phyloP scores from a whole-genome alignment of 1,140 invertebrate species.

The Dendrolimus kikuchii region DNA sequence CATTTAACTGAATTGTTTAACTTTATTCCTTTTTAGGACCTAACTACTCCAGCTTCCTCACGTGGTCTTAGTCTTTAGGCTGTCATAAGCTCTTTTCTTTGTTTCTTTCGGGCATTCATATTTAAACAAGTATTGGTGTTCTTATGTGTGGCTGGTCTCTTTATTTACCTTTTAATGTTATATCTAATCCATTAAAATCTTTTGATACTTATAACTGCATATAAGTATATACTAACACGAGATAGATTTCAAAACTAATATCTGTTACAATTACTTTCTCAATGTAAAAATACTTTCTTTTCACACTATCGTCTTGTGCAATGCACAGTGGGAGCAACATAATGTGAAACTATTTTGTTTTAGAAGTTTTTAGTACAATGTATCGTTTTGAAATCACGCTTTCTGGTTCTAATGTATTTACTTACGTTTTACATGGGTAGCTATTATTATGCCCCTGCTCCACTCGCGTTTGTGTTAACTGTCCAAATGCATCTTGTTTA shows the following conservation, averaged over 20 bases:
- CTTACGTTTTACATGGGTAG: too few species aligned
- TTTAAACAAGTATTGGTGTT: not conserved
- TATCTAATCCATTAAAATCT: not conserved
- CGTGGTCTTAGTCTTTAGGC: too few species aligned
- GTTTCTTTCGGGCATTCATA: not conserved
- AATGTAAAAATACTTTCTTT: slow-evolving; percentile 23
- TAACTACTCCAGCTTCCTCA: too few species aligned
- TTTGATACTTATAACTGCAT: slow-evolving; percentile 2
- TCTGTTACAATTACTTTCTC: slow-evolving; percentile 21
- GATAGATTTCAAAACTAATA: not conserved
- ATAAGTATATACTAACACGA: too few species aligned
- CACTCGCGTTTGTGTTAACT: too few species aligned
- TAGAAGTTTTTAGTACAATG: not conserved
- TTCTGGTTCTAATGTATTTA: slow-evolving; percentile 6
- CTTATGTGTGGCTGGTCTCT: too few species aligned
- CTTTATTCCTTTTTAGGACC: too few species aligned
- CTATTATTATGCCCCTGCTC: too few species aligned
- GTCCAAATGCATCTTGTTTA: too few species aligned
- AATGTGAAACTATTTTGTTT: not conserved
- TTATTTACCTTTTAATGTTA: slow-evolving; percentile 2
- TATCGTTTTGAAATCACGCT: slow-evolving; percentile 10
- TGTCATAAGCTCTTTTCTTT: too few species aligned
- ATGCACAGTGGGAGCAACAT: not conserved
- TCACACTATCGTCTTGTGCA: slow-evolving; percentile 16
- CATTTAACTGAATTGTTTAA: too few species aligned